Percentiles rank a stretch among this genome's conserved stretches.
Evolutionary conservation across 2,797 vertebrate species (phyloP).

Genomic region (Poecile montanus): DNA sequence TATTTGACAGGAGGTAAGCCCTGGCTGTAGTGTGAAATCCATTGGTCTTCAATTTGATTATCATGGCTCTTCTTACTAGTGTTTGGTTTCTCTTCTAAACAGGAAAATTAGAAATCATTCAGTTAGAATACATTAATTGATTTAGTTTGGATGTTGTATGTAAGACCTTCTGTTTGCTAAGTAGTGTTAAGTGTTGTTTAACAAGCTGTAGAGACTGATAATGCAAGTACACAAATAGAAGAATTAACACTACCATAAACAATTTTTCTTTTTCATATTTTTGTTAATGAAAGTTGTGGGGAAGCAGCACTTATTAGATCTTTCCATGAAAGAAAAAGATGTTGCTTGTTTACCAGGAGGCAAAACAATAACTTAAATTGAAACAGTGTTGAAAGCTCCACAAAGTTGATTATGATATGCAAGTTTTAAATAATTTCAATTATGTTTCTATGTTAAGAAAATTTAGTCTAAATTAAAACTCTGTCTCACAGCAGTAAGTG

Average conservation of each 20-base stretch:
- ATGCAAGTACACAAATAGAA: not conserved
- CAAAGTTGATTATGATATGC: not conserved
- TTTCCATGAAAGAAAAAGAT: not conserved
- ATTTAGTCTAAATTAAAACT: not conserved
- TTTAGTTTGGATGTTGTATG: not conserved
- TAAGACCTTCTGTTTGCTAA: not conserved
- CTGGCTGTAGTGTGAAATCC: not conserved
- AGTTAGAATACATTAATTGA: not conserved
- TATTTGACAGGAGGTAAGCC: not conserved
- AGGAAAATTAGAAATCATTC: not conserved
- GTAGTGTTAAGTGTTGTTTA: not conserved
- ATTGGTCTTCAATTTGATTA: not conserved
- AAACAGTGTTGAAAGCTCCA: not conserved
- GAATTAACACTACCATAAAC: not conserved
- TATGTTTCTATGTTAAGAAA: not conserved
- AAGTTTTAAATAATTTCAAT: not conserved
- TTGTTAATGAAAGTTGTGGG: not conserved
- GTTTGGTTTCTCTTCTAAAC: not conserved
- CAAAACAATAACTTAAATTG: not conserved
- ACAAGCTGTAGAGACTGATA: not conserved
- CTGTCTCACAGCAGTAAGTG: not conserved
- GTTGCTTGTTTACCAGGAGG: not conserved
- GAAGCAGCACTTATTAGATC: not conserved
- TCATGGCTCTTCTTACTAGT: not conserved
- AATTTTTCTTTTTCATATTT: not conserved